Evolutionary conservation across 2,113 vertebrate genomes (phyloP).

Genomic region (Pandion haliaetus): DNA sequence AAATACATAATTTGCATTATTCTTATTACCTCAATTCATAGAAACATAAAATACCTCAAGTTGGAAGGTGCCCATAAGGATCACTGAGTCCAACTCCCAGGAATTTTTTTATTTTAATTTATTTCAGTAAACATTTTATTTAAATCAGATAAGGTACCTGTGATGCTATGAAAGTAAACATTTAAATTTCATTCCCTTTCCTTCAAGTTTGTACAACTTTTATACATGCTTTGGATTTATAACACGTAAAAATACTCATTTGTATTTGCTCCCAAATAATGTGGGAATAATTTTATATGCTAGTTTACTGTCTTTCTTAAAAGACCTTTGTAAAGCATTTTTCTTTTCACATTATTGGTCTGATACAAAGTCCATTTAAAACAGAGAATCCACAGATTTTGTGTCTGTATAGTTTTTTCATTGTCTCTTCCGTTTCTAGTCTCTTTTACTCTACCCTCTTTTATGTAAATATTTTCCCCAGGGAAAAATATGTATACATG

Average conservation of each 20-base stretch:
- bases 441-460: neutral
- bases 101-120: neutral
- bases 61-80: neutral
- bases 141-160: neutral
- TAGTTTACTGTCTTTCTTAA: neutral
- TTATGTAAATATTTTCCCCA: neutral
- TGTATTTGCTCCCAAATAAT: neutral
- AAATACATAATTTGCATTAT: neutral
- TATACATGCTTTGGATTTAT: neutral
- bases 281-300: neutral
- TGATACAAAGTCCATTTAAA: neutral
- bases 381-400: neutral
- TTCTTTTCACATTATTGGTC: neutral
- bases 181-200: neutral
- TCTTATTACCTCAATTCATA: neutral
- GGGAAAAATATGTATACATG: neutral
- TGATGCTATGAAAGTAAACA: neutral
- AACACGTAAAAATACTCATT: neutral
- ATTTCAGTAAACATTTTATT: neutral
- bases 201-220: neutral
- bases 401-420: neutral
- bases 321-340: neutral
- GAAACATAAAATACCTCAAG: neutral
- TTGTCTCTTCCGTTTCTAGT: neutral
- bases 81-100: neutral